Evolutionary conservation across 1,140 invertebrate species (phyloP), one percentile per base, ranked within the genome.

Genomic region (Drosophila cardini): DNA sequence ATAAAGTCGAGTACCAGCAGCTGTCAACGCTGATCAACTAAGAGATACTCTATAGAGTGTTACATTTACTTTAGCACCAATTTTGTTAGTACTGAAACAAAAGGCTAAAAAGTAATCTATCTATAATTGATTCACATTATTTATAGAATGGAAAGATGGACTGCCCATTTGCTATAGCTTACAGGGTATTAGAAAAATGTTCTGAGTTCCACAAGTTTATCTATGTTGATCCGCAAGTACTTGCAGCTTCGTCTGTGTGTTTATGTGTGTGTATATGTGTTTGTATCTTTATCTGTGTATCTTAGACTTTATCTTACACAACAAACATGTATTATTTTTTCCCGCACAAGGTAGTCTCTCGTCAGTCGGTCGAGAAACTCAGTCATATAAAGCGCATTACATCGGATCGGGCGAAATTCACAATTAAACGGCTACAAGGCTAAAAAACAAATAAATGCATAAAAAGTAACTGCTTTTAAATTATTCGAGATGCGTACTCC

Each of bases 221-320:
- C 63, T 56, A 34, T 46, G 40, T 43, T 65, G 42, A 65, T 55
- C 21, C 46, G 32, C 36, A 40, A 52, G 21, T 53, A 52, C 46
- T 63, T 30, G 18, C 16, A 43, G 15, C 63, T 34, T 34, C 32
- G 40, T n/a, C n/a, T n/a, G n/a, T 32, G 18, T 46, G 63, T 34
- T 56, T 30, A 38, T 56, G 16, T 36, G 13, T 46, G 10, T 18
- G 18, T 46, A 36, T 13, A 16, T 48, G 36, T 61, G 18, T 57
- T 26, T 56, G 30, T 68, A 40, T 68, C 55, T 68, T 55, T 68
- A 68, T 60, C 52, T 64, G 26, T 62, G 45, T 62, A 48, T 48
- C 58, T 62, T 7, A 50, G 13, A n/a, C 34, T 21, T 46, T 56
- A 40, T 18, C 52, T 38, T 38, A 38, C 26, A 48, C 52, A 15